Evolutionary conservation across 2,113 vertebrate species (phyloP).

Genomic region (Oenanthe oenanthe): DNA sequence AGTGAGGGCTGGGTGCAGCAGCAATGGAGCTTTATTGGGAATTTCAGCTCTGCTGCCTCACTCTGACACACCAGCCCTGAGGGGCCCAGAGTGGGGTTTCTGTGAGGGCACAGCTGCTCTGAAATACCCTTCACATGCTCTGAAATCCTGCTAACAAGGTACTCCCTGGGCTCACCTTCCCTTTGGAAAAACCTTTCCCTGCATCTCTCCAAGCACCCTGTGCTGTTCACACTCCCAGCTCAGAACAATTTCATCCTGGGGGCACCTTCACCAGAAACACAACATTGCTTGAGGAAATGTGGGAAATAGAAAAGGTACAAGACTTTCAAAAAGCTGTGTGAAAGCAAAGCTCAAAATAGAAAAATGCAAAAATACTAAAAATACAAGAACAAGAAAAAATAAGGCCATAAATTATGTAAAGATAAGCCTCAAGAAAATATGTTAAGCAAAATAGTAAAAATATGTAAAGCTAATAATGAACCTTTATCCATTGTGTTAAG

Average conservation of each 20-base stretch:
- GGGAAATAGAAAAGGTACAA: no score
- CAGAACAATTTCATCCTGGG: not conserved
- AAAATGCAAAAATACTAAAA: no score
- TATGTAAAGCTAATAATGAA: no score
- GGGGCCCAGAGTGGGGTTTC: rapidly evolving
- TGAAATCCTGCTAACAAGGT: no score
- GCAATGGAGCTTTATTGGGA: rapidly evolving
- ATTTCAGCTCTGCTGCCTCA: not conserved
- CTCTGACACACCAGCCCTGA: rapidly evolving
- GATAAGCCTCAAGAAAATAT: no score
- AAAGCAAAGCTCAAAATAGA: no score
- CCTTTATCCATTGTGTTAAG: no score
- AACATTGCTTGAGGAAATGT: not conserved
- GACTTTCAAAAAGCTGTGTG: no score
- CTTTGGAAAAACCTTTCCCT: not conserved
- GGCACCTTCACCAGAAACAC: not conserved
- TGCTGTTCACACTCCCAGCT: not conserved
- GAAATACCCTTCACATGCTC: no score
- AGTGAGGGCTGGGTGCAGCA: not conserved
- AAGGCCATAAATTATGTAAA: no score
- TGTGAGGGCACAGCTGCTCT: not conserved
- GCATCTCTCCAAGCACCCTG: not conserved
- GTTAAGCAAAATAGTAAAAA: no score
- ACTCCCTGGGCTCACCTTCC: not conserved
- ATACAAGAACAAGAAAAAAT: no score